Conservation (phyloP, 1,140 invertebrate species). For the Drosophila varians region DNA sequence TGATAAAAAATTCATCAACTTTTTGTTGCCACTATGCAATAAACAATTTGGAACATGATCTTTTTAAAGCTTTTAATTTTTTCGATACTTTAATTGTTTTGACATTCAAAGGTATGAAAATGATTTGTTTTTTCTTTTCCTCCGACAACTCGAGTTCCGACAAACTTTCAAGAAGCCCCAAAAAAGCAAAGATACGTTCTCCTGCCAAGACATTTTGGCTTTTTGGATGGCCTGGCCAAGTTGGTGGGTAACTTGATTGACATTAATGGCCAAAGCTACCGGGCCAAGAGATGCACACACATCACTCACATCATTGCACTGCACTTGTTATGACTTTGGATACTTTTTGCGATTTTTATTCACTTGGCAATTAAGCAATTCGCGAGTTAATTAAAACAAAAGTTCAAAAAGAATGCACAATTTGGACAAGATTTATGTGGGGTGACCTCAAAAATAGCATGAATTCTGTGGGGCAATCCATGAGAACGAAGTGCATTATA, state of each 20-base stretch:
- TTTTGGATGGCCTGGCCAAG: constrained; percentile 38
- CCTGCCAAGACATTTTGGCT: constrained; percentile 9
- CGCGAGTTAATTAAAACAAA: constrained; percentile 64
- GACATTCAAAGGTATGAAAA: constrained; percentile 64
- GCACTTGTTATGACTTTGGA: constrained; percentile 52
- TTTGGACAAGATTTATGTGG: constrained; percentile 69
- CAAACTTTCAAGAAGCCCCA: constrained; percentile 9
- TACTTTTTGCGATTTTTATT: constrained; percentile 32
- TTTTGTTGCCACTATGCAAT: constrained; percentile 16
- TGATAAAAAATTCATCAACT: not conserved
- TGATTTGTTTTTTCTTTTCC: constrained; percentile 41
- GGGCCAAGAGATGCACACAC: constrained; percentile 49
- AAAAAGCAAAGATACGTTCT: constrained; percentile 17
- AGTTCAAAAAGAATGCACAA: constrained; percentile 42
- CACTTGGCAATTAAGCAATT: constrained; percentile 59
- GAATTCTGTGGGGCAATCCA: constrained; percentile 27
- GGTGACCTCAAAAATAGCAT: constrained; percentile 49
- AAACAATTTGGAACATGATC: constrained; percentile 35
- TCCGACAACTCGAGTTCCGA: not conserved
- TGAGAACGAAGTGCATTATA: constrained; percentile 68
- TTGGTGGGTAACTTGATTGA: constrained; percentile 59
- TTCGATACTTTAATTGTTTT: constrained; percentile 67
- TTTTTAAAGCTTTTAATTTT: constrained; percentile 43
- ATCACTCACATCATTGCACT: constrained; percentile 54
- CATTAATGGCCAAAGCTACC: constrained; percentile 65